phyloP scores from a whole-genome alignment of 37 sponge, comb jelly and placozoan genomes.

The Aplysina aerophoba region DNA sequence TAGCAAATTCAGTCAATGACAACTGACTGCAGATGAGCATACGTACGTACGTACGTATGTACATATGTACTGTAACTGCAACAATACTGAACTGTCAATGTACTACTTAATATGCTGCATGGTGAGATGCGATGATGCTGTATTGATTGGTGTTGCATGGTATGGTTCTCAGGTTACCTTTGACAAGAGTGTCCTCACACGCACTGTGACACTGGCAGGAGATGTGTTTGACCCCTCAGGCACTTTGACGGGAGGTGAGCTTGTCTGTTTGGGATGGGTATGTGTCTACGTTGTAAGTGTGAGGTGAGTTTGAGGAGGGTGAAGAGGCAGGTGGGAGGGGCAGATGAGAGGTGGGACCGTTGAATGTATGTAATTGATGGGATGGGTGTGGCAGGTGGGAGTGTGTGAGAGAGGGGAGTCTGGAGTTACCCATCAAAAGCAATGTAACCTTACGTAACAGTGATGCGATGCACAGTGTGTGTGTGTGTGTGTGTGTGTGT shows the following conservation, averaged over 20 bases:
- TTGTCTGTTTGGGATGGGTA: not conserved
- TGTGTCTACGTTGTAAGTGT: too few relatives aligned
- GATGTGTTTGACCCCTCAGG: conserved; percentile 96
- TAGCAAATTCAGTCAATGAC: too few relatives aligned
- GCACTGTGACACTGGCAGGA: conserved; percentile 84
- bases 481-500: too few relatives aligned
- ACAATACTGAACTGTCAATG: too few relatives aligned
- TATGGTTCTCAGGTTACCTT: conserved; percentile 76
- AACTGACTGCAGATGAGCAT: not conserved
- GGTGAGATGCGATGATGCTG: not conserved
- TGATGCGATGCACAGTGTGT: too few relatives aligned
- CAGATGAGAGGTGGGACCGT: not conserved
- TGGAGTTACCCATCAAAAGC: too few relatives aligned
- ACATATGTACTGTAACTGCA: not conserved
- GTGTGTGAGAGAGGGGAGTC: not conserved
- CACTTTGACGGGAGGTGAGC: conserved; percentile 83
- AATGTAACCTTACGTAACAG: too few relatives aligned
- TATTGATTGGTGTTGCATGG: too few relatives aligned
- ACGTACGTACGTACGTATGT: not conserved
- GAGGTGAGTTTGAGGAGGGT: not conserved
- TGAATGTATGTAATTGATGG: not conserved
- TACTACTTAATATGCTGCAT: not conserved
- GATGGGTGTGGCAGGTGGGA: not conserved
- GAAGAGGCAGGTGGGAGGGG: not conserved
- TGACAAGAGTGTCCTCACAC: conserved; percentile 73